These are phyloP conservation scores for Mimas tiliae DNA, from an alignment of 2,888 invertebrate genomes.

Conservation along the genomic window DNA sequence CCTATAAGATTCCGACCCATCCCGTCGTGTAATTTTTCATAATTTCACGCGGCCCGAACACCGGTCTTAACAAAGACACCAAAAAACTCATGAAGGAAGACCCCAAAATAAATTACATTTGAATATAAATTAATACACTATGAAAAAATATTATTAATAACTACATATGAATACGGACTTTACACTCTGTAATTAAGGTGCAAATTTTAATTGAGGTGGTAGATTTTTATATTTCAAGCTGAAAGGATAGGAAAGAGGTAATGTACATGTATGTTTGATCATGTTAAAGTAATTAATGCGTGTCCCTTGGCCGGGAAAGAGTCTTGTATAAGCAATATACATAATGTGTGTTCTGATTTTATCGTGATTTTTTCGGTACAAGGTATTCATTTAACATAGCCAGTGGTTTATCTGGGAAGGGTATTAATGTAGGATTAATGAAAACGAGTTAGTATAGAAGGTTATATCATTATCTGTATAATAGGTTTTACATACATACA, in stretches of 20 bases:
- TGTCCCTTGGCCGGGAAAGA: conserved; percentile 22
- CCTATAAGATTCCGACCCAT: background rate
- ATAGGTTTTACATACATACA: too few relatives aligned
- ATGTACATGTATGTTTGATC: conserved; percentile 39
- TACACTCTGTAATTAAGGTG: conserved; percentile 17
- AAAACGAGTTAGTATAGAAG: too few relatives aligned
- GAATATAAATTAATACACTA: conserved; percentile 81
- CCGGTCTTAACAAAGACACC: conserved; percentile 36
- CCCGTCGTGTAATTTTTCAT: conserved; percentile 58
- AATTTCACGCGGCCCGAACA: conserved; percentile 59
- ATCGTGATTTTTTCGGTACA: background rate
- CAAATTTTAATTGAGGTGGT: conserved; percentile 26
- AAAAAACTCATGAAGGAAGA: conserved; percentile 45
- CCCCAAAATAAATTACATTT: conserved; percentile 78
- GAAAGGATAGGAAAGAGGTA: conserved; percentile 36
- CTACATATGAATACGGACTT: conserved; percentile 24
- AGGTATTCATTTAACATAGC: background rate
- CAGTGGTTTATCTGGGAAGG: background rate
- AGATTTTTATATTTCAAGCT: conserved; percentile 32
- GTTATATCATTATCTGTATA: too few relatives aligned
- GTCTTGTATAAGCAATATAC: conserved; percentile 7
- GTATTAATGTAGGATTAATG: too few relatives aligned
- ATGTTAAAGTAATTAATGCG: conserved; percentile 41
- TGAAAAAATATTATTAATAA: conserved; percentile 48
- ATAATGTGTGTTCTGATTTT: background rate